phyloP scores from a whole-genome alignment of 2,888 invertebrate species.

The Euphydryas editha region DNA sequence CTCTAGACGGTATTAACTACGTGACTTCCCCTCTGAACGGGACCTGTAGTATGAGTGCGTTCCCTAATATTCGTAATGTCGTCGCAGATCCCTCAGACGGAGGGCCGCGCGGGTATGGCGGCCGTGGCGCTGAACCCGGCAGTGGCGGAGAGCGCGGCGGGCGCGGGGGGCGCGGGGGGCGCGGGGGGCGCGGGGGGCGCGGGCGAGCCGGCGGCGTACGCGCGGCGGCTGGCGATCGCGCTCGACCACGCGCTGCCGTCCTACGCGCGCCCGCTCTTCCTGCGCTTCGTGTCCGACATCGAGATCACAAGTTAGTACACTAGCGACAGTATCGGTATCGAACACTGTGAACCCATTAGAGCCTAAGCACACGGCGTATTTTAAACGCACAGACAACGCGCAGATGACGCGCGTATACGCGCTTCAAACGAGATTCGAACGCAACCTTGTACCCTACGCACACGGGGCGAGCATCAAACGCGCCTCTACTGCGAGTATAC shows the following conservation, averaged over 20 bases:
- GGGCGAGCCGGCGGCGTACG: slow-evolving; percentile 85
- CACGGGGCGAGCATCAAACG: too few relatives aligned
- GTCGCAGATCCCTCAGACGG: slow-evolving; percentile 87
- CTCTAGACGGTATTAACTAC: too few relatives aligned
- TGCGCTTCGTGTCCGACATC: slow-evolving; percentile 90
- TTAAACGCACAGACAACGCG: too few relatives aligned
- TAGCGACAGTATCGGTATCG: too few relatives aligned
- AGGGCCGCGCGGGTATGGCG: slow-evolving; percentile 97
- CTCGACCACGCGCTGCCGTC: slow-evolving; percentile 89
- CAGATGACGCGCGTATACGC: too few relatives aligned
- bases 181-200: slow-evolving; percentile 87
- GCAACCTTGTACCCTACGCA: too few relatives aligned
- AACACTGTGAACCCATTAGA: too few relatives aligned
- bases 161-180: slow-evolving; percentile 82
- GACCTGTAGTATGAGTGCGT: too few relatives aligned
- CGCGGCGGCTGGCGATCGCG: slow-evolving; percentile 85
- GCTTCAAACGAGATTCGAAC: too few relatives aligned
- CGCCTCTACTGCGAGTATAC: too few relatives aligned
- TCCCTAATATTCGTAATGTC: background rate
- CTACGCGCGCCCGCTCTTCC: slow-evolving; percentile 95
- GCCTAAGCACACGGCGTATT: too few relatives aligned
- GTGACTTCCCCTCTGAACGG: too few relatives aligned
- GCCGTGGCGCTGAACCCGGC: slow-evolving; percentile 91
- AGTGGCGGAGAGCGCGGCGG: slow-evolving; percentile 86
- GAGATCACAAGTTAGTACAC: slow-evolving; percentile 87